phyloP scores from a whole-genome alignment of 1,140 invertebrate species.

The Laupala kohalensis region DNA sequence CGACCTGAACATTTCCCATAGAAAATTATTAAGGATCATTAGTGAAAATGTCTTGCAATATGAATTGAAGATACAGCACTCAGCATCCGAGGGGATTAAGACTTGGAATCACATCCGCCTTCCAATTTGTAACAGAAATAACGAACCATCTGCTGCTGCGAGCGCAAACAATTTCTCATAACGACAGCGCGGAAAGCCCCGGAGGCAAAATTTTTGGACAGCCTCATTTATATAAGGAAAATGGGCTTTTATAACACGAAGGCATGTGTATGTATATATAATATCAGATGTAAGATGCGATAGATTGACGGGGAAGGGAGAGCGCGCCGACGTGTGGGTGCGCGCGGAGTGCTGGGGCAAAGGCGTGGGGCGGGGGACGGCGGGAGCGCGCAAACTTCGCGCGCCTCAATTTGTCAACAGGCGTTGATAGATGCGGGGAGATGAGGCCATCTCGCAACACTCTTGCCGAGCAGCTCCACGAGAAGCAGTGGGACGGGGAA shows the following conservation, averaged over 20 bases:
- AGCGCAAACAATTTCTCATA: constrained; percentile 13
- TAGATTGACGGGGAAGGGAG: background rate
- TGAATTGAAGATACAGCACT: constrained; percentile 5
- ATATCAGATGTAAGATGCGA: background rate
- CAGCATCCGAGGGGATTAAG: constrained; percentile 6
- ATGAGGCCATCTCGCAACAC: background rate
- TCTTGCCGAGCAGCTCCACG: background rate
- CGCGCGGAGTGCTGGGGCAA: no score
- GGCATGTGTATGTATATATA: background rate
- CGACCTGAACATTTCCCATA: background rate
- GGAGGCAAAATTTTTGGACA: constrained; percentile 14
- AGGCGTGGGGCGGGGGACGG: no score
- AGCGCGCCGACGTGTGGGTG: no score
- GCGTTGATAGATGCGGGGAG: background rate
- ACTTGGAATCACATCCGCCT: constrained; percentile 4
- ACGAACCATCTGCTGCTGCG: constrained; percentile 14
- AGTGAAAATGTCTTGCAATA: constrained; percentile 11
- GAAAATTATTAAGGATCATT: constrained; percentile 12
- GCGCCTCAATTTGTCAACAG: background rate
- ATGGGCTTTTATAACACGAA: constrained; percentile 10
- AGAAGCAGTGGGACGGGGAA: background rate
- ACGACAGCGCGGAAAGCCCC: constrained; percentile 5
- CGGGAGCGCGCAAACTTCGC: background rate
- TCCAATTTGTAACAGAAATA: constrained; percentile 13
- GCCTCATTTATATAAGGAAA: constrained; percentile 11